Evolutionary conservation across 2,888 invertebrate genomes (phyloP).

Genomic region (Merodon equestris): DNA sequence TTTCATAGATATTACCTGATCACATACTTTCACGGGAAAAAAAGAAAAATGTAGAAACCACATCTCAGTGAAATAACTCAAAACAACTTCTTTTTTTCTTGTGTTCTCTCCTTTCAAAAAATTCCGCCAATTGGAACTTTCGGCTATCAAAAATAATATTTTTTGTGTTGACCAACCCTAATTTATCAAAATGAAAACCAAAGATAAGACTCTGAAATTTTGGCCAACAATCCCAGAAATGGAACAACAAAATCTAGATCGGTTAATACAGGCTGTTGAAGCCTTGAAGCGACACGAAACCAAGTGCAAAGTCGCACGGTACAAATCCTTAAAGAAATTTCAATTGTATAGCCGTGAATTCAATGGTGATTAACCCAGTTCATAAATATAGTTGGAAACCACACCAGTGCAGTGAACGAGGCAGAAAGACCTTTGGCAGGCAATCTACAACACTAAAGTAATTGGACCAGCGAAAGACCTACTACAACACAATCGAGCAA

Average conservation of each 20-base stretch:
- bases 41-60: too few relatives aligned
- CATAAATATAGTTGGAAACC: slow-evolving; percentile 9
- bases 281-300: slow-evolving; percentile 1
- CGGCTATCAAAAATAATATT: neutral
- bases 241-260: slow-evolving; percentile 7
- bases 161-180: neutral
- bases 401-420: slow-evolving; percentile 14
- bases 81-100: neutral
- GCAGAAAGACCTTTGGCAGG: slow-evolving; percentile 14
- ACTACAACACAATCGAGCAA: slow-evolving; percentile 11
- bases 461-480: slow-evolving; percentile 16
- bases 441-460: slow-evolving; percentile 21
- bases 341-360: slow-evolving; percentile 18
- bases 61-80: too few relatives aligned
- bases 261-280: slow-evolving; percentile 11
- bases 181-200: slow-evolving; percentile 4
- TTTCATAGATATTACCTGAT: too few relatives aligned
- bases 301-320: slow-evolving; percentile 3
- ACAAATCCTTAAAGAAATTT: slow-evolving; percentile 13
- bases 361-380: slow-evolving; percentile 7
- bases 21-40: too few relatives aligned
- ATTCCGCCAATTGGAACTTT: slow-evolving; percentile 1
- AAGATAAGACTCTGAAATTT: slow-evolving; percentile 14
- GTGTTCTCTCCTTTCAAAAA: too few relatives aligned
- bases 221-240: slow-evolving; percentile 16